Percentiles rank a stretch among this genome's conserved stretches.
These are phyloP conservation scores for Caenorhabditis doughertyi DNA, from an alignment of 2,888 invertebrate genomes.

Conservation along the genomic window DNA sequence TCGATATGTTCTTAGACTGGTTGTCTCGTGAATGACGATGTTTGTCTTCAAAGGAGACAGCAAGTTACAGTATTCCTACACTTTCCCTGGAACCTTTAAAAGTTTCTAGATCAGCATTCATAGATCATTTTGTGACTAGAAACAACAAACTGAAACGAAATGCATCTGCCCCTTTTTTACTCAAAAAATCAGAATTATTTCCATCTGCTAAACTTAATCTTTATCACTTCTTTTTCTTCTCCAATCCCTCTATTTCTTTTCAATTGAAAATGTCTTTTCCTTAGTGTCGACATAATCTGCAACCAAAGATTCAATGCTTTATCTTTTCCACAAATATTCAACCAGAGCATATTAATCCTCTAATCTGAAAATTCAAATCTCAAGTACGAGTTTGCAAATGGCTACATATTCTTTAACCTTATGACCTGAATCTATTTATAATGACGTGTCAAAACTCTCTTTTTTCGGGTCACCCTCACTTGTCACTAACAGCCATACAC, in stretches of 20 bases:
- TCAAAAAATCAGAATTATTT: background rate
- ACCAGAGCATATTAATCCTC: conserved; percentile 2
- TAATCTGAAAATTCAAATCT: conserved; percentile 4
- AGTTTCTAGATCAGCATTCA: background rate
- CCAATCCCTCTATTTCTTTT: background rate
- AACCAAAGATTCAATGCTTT: conserved; percentile 10
- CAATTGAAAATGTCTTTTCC: conserved; percentile 18
- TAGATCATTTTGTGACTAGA: conserved; percentile 5
- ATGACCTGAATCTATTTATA: conserved; percentile 13
- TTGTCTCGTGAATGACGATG: background rate
- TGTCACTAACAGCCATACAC: conserved; percentile 17
- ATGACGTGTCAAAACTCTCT: conserved; percentile 4
- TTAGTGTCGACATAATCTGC: background rate
- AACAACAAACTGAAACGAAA: conserved; percentile 1
- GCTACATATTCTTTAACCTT: background rate
- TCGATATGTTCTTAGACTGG: background rate
- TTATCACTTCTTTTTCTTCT: background rate
- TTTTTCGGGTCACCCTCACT: conserved; percentile 40
- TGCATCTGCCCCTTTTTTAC: background rate
- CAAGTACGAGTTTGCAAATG: conserved; percentile 28
- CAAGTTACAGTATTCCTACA: too few relatives aligned
- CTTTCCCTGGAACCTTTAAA: too few relatives aligned
- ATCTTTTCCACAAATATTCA: conserved; percentile 33
- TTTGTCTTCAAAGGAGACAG: too few relatives aligned
- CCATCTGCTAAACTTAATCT: conserved; percentile 18